These are phyloP conservation scores for Spizaetus ornatus DNA, from an alignment of 2,113 vertebrate genomes.

Conservation along the genomic window DNA sequence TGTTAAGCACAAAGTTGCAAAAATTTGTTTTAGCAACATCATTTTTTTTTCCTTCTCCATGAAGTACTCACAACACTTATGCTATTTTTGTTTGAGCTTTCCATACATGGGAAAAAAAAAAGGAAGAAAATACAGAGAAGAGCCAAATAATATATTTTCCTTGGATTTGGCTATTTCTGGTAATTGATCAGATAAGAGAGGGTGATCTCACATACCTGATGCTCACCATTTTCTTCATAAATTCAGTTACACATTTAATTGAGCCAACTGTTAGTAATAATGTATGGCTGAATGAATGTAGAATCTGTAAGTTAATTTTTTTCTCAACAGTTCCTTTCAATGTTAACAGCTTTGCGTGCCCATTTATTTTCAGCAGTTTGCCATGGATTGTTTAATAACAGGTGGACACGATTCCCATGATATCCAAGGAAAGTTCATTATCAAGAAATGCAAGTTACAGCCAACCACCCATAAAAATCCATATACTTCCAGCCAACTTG, in stretches of 20 bases:
- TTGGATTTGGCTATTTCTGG: background rate
- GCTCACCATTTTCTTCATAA: background rate
- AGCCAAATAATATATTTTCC: background rate
- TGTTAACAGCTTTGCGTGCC: slow-evolving; percentile 3
- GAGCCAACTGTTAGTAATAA: background rate
- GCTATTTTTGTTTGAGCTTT: background rate
- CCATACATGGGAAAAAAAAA: rapidly evolving
- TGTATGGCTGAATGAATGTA: background rate
- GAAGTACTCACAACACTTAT: rapidly evolving
- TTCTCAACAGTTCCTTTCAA: slow-evolving; percentile 10
- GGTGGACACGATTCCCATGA: background rate
- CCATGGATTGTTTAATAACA: background rate
- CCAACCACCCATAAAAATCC: background rate
- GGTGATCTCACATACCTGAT: background rate
- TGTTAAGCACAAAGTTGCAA: background rate
- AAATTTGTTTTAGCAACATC: background rate
- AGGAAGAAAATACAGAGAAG: background rate
- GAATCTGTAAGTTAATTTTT: background rate
- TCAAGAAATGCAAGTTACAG: background rate
- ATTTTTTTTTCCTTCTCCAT: background rate
- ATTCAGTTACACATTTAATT: slow-evolving; percentile 8
- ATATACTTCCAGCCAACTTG: background rate
- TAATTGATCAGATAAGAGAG: background rate
- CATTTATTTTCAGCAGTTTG: background rate
- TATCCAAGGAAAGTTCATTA: background rate